A percentile compares a stretch with the other conserved stretches of the same genome.
Evolutionary conservation across 2,113 vertebrate genomes (phyloP).

Genomic region (Podiceps cristatus): DNA sequence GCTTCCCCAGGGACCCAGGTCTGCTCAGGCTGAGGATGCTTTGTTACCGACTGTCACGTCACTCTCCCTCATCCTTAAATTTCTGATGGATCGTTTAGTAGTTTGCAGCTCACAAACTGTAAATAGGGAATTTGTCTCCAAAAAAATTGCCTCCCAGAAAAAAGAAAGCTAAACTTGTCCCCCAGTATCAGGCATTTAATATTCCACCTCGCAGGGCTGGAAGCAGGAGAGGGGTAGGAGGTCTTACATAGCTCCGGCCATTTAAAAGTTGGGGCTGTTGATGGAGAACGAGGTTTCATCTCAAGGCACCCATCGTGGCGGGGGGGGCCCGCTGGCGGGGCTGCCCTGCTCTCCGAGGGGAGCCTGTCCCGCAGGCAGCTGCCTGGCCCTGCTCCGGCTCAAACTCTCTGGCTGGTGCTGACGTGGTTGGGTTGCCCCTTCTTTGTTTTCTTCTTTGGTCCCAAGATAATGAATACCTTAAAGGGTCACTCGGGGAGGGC

Average conservation of each 20-base stretch:
- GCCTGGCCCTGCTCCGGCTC: neutral
- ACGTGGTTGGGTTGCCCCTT: neutral
- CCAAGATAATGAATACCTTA: neutral
- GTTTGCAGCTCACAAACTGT: neutral
- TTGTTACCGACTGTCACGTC: neutral
- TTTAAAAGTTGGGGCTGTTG: neutral
- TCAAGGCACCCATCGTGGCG: rapidly evolving
- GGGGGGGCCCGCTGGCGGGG: neutral
- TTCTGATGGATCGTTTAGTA: neutral
- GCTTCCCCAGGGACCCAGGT: neutral
- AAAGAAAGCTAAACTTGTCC: neutral
- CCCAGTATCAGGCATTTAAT: neutral
- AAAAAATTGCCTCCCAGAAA: neutral
- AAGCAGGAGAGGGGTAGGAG: neutral
- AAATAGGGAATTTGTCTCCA: neutral
- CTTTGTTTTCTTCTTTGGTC: neutral
- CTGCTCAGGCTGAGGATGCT: neutral
- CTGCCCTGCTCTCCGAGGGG: neutral
- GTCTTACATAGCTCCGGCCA: neutral
- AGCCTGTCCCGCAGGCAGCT: neutral
- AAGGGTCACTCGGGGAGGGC: neutral
- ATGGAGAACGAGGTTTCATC: neutral
- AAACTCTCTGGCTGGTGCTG: neutral
- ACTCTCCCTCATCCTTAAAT: neutral
- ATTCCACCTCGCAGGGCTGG: neutral